These are phyloP conservation scores for Gibbula magus DNA, from an alignment of 2,888 invertebrate species.

Conservation along the genomic window DNA sequence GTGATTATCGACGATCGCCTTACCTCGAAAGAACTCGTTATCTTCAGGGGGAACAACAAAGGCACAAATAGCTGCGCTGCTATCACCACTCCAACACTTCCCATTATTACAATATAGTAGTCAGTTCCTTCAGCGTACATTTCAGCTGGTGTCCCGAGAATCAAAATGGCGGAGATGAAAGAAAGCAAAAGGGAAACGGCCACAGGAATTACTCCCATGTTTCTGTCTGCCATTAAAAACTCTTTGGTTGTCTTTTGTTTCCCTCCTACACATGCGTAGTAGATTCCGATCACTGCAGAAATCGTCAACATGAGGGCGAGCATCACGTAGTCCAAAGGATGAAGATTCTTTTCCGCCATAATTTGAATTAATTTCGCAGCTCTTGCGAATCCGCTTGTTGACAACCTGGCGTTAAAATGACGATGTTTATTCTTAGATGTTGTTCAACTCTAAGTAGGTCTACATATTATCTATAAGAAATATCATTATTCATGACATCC, in stretches of 20 bases:
- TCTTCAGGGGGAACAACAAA: conserved; percentile 48
- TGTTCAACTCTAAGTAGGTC: no score
- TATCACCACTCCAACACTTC: conserved; percentile 36
- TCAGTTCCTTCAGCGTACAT: conserved; percentile 64
- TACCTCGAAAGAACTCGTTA: conserved; percentile 58
- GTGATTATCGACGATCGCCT: neutral
- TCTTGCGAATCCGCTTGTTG: no score
- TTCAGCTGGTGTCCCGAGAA: conserved; percentile 66
- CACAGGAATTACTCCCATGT: conserved; percentile 61
- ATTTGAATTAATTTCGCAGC: no score
- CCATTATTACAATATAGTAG: conserved; percentile 44
- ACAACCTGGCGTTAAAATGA: no score
- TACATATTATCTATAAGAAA: no score
- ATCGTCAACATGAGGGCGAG: conserved; percentile 50
- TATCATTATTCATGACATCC: no score
- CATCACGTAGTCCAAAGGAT: conserved; percentile 53
- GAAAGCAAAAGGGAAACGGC: conserved; percentile 65
- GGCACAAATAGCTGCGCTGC: conserved; percentile 51
- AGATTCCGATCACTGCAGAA: conserved; percentile 60
- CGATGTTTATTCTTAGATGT: no score
- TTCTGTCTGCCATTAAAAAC: conserved; percentile 62
- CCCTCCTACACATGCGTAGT: conserved; percentile 52
- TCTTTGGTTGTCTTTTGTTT: conserved; percentile 56
- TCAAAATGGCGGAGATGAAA: conserved; percentile 68
- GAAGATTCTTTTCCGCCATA: conserved; percentile 13